These are phyloP conservation scores for Neodiprion virginianus DNA, from an alignment of 1,140 invertebrate species.

Conservation along the genomic window DNA sequence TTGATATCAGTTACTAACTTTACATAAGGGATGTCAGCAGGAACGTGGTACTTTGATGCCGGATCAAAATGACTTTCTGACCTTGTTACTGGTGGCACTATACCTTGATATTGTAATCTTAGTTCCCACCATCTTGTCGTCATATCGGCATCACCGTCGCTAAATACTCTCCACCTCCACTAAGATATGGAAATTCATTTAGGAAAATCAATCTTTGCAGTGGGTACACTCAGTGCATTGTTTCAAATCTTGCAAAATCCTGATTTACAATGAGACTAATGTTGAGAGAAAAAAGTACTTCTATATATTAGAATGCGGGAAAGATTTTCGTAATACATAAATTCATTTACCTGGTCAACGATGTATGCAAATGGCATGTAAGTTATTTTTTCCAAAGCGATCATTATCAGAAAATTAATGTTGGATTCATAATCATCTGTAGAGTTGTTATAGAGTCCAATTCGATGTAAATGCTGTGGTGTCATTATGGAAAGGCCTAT, in stretches of 20 bases:
- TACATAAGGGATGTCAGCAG: constrained; percentile 71
- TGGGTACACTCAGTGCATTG: background rate
- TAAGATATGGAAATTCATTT: constrained; percentile 48
- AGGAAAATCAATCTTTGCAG: constrained; percentile 6
- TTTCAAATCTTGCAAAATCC: constrained; percentile 2
- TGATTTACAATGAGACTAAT: constrained; percentile 9
- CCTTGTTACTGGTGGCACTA: constrained; percentile 73
- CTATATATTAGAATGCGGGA: too few relatives aligned
- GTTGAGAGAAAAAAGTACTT: background rate
- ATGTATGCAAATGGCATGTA: constrained; percentile 82
- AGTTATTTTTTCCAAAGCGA: constrained; percentile 83
- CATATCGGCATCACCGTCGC: constrained; percentile 76
- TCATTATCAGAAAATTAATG: constrained; percentile 81
- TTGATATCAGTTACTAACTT: constrained; percentile 44
- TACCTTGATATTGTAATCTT: constrained; percentile 73
- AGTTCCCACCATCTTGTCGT: constrained; percentile 84
- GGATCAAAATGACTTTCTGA: constrained; percentile 81
- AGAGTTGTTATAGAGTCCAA: constrained; percentile 75
- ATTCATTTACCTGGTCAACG: constrained; percentile 70
- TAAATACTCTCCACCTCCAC: constrained; percentile 82
- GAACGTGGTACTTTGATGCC: constrained; percentile 81
- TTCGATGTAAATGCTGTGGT: constrained; percentile 73
- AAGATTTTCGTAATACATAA: too few relatives aligned
- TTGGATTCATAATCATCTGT: constrained; percentile 73
- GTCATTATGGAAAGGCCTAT: constrained; percentile 80